These are phyloP conservation scores for Poecile montanus DNA, from an alignment of 2,797 vertebrate species.

Conservation along the genomic window DNA sequence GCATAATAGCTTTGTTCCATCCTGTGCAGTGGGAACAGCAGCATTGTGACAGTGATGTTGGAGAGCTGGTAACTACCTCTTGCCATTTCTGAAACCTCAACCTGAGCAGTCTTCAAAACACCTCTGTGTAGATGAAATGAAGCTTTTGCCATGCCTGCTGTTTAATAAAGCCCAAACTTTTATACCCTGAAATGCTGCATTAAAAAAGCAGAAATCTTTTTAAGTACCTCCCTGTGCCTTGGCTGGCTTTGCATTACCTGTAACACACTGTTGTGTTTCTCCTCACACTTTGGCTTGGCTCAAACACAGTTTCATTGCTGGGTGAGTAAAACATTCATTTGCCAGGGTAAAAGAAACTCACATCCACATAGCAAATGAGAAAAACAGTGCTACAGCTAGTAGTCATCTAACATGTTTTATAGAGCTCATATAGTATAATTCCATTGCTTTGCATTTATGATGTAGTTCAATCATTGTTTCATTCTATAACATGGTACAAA, in stretches of 20 bases:
- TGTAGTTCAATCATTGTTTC: neutral
- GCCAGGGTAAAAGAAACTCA: neutral
- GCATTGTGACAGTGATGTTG: neutral
- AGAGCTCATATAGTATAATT: neutral
- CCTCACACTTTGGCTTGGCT: neutral
- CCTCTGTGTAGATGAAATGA: neutral
- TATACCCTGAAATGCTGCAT: neutral
- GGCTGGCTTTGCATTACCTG: neutral
- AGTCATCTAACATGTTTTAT: neutral
- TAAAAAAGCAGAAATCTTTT: constrained; percentile 19
- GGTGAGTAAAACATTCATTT: neutral
- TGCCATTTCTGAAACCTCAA: neutral
- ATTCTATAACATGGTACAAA: neutral
- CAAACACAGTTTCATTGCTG: neutral
- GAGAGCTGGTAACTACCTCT: neutral
- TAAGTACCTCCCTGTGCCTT: neutral
- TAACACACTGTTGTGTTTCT: neutral
- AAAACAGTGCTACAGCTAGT: neutral
- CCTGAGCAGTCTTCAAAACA: neutral
- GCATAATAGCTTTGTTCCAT: neutral
- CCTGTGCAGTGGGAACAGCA: neutral
- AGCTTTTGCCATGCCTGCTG: neutral
- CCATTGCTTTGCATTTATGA: neutral
- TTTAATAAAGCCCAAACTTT: neutral
- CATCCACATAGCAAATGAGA: neutral